Percentiles rank a stretch among this genome's conserved stretches.
These are phyloP conservation scores for Pelosia muscerda DNA, from an alignment of 2,888 invertebrate genomes.

Conservation along the genomic window DNA sequence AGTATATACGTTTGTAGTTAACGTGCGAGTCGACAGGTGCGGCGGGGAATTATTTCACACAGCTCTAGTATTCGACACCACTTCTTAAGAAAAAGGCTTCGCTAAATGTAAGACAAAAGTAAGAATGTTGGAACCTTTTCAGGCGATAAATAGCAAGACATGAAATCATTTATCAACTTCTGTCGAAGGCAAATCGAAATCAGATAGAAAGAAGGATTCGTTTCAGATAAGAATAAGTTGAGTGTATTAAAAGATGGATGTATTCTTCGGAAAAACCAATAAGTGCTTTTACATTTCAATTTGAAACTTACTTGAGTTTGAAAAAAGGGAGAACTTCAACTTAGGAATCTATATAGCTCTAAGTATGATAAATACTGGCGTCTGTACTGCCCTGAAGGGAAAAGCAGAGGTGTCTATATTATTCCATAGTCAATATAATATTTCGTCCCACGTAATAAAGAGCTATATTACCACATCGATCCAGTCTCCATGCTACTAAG, in stretches of 20 bases:
- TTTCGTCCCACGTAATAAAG: not conserved
- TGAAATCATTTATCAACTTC: slow-evolving; percentile 55
- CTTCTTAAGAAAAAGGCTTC: slow-evolving; percentile 57
- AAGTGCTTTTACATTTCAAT: not conserved
- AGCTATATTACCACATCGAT: not conserved
- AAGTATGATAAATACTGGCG: no score
- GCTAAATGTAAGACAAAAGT: slow-evolving; percentile 62
- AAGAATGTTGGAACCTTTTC: slow-evolving; percentile 39
- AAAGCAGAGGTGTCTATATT: not conserved
- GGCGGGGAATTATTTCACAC: slow-evolving; percentile 62
- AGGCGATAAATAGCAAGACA: slow-evolving; percentile 53
- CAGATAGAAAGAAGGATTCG: slow-evolving; percentile 36
- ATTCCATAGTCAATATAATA: not conserved
- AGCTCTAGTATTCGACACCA: slow-evolving; percentile 49
- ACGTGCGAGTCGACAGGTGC: slow-evolving; percentile 74
- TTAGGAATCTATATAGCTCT: no score
- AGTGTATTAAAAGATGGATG: slow-evolving; percentile 14
- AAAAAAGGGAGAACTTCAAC: no score
- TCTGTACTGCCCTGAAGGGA: not conserved
- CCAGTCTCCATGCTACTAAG: not conserved
- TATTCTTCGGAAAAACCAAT: slow-evolving; percentile 9
- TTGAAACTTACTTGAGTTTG: not conserved
- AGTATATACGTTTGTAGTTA: slow-evolving; percentile 62
- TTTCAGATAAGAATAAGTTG: slow-evolving; percentile 20
- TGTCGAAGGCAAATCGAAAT: slow-evolving; percentile 38